Evolutionary conservation across 2,888 invertebrate species (phyloP).

Genomic region (Oscheius sp.): DNA sequence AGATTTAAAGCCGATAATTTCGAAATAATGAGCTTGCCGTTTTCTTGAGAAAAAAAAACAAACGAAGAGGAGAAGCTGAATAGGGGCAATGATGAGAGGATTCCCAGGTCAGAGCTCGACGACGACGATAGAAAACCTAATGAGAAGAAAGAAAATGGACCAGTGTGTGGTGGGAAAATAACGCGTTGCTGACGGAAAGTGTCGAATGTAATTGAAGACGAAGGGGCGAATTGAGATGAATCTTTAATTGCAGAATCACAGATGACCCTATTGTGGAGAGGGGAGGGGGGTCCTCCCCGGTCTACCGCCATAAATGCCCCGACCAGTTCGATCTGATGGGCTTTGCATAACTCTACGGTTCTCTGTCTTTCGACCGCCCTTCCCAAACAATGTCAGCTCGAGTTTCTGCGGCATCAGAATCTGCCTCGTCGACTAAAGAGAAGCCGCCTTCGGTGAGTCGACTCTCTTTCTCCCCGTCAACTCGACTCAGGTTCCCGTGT

Average conservation of each 20-base stretch:
- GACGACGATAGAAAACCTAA: too few relatives aligned
- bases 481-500: slow-evolving; percentile 47
- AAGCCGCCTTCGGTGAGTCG: slow-evolving; percentile 15
- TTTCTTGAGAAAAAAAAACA: not conserved
- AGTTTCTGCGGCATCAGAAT: slow-evolving; percentile 27
- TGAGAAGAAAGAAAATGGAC: too few relatives aligned
- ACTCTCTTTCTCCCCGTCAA: not conserved
- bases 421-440: slow-evolving; percentile 5
- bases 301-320: not conserved
- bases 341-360: slow-evolving; percentile 15
- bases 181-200: not conserved
- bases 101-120: not conserved
- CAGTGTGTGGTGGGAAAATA: not conserved
- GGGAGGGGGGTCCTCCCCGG: not conserved
- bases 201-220: too few relatives aligned
- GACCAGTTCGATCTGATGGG: slow-evolving; percentile 13
- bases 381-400: slow-evolving; percentile 16
- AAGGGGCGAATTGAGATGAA: not conserved
- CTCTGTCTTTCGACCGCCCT: slow-evolving; percentile 7
- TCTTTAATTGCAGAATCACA: slow-evolving; percentile 3
- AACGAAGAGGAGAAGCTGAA: not conserved
- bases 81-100: not conserved
- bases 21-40: slow-evolving; percentile 3
- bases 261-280: not conserved
- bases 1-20: not conserved